Evolutionary conservation across 2,888 invertebrate species (phyloP).

Genomic region (Marronus borbonicus): DNA sequence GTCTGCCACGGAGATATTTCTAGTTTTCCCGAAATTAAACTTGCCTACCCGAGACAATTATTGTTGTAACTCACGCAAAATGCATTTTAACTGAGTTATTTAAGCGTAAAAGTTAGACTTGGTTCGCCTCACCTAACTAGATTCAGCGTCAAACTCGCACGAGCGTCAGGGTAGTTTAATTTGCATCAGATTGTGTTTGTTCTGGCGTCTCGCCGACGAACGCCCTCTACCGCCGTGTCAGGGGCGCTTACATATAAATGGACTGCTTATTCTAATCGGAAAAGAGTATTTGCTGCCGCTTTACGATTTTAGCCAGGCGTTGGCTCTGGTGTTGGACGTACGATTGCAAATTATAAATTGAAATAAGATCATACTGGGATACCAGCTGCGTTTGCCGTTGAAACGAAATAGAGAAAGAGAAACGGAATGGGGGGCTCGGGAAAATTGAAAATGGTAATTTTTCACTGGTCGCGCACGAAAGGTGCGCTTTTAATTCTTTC

Average conservation of each 20-base stretch:
- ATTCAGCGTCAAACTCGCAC: constrained; percentile 23
- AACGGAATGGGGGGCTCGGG: background rate
- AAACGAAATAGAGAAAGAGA: background rate
- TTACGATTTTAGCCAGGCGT: background rate
- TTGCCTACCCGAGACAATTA: background rate
- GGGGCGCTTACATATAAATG: constrained; percentile 34
- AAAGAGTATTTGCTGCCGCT: constrained; percentile 9
- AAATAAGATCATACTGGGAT: constrained; percentile 5
- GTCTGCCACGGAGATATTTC: no score
- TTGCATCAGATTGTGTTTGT: constrained; percentile 36
- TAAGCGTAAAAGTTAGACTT: background rate
- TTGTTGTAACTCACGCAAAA: background rate
- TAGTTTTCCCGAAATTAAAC: background rate
- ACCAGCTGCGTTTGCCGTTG: background rate
- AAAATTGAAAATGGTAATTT: background rate
- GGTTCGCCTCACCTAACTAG: background rate
- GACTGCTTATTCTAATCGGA: constrained; percentile 40
- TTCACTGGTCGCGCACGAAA: background rate
- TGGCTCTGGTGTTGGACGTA: background rate
- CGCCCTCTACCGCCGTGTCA: background rate
- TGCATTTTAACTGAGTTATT: constrained; percentile 8
- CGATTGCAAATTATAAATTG: constrained; percentile 29
- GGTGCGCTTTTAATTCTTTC: background rate
- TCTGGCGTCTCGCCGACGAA: constrained; percentile 20
- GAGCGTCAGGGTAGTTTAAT: constrained; percentile 20